phyloP scores from a whole-genome alignment of 2,888 invertebrate genomes.

The Andrena haemorrhoa region DNA sequence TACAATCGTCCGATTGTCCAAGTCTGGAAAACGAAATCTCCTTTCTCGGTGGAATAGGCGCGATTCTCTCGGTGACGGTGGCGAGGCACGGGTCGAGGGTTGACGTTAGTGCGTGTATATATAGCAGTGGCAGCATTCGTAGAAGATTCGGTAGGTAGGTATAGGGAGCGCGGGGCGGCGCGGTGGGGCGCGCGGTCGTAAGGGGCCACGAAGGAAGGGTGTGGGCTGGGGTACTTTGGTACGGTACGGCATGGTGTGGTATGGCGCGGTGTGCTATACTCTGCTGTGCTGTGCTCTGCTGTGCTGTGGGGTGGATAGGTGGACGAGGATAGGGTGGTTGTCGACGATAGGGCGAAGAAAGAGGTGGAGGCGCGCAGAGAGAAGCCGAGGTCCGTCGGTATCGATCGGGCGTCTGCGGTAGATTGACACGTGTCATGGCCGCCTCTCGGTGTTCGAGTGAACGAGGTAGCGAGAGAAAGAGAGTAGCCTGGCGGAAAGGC shows the following conservation, averaged over 20 bases:
- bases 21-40: conserved; percentile 39
- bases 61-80: conserved; percentile 51
- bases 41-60: conserved; percentile 47
- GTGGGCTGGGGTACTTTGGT: conserved; percentile 19
- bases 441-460: conserved; percentile 77
- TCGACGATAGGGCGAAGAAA: conserved; percentile 73
- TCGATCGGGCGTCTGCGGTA: conserved; percentile 85
- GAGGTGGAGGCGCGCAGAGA: conserved; percentile 72
- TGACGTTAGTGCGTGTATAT: conserved; percentile 69
- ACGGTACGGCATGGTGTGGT: conserved; percentile 21
- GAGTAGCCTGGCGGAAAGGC: conserved; percentile 50
- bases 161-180: conserved; percentile 39
- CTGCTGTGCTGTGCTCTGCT: conserved; percentile 1
- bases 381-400: conserved; percentile 83
- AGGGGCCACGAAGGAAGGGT: conserved; percentile 42
- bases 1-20: not conserved
- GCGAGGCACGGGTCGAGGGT: conserved; percentile 69
- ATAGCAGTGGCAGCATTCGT: conserved; percentile 72
- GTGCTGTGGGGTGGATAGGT: conserved; percentile 59
- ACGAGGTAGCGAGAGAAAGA: conserved; percentile 61
- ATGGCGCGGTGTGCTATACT: too few species aligned
- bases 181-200: conserved; percentile 51
- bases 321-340: conserved; percentile 64
- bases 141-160: conserved; percentile 58
- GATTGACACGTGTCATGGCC: conserved; percentile 85